These are phyloP conservation scores for Muscicapa striata DNA, from an alignment of 2,797 vertebrate species.

Conservation along the genomic window DNA sequence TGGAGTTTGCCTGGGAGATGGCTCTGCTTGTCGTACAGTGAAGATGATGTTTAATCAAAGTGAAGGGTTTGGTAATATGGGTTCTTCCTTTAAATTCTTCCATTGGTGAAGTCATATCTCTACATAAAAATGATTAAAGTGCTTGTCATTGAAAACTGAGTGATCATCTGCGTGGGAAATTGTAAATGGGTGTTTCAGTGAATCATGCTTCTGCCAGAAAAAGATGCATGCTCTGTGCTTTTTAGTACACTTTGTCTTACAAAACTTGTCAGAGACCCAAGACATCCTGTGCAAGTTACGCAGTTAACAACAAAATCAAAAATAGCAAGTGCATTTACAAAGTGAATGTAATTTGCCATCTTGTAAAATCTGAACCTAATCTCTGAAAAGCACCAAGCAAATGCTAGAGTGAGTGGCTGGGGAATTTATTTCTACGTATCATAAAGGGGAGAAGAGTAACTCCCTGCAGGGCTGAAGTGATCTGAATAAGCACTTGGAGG, in stretches of 20 bases:
- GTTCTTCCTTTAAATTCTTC: not conserved
- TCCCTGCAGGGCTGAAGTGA: not conserved
- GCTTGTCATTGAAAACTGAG: not conserved
- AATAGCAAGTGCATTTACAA: not conserved
- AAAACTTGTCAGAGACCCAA: not conserved
- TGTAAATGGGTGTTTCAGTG: not conserved
- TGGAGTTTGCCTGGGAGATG: slow-evolving; percentile 92
- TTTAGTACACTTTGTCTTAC: not conserved
- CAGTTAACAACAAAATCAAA: not conserved
- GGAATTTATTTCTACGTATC: not conserved
- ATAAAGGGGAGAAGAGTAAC: not conserved
- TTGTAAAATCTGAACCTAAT: not conserved
- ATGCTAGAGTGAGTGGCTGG: not conserved
- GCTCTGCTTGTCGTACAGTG: slow-evolving; percentile 89
- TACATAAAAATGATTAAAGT: not conserved
- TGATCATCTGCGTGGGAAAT: not conserved
- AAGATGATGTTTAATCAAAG: slow-evolving; percentile 86
- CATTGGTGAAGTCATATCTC: not conserved
- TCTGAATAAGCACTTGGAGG: not conserved
- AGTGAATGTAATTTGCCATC: not conserved
- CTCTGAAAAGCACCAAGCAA: not conserved
- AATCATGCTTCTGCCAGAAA: not conserved
- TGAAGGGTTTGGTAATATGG: slow-evolving; percentile 87
- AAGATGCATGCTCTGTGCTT: not conserved
- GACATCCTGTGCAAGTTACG: fast-evolving